Base-by-base conservation (phyloP, 2,888 invertebrate species). In the Pollenia griseotomentosa region DNA sequence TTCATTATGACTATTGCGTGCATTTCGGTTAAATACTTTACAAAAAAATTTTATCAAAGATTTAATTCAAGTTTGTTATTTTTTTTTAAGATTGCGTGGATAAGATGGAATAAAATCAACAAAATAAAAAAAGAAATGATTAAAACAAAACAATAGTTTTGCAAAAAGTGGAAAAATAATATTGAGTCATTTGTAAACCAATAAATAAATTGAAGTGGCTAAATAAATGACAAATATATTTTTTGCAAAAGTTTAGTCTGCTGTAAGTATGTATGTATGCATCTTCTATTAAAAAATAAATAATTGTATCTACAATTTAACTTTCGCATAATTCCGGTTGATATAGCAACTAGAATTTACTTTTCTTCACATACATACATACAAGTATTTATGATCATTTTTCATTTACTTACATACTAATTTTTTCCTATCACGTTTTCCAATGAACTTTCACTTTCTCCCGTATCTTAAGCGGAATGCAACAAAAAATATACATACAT, bases 361-460 rank as follows among this genome's bases (percentile, higher is more conserved):
- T 53, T 80, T 19, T 16, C 6, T 23, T 9, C 33, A 16, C 19
- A 19, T 19, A 19, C n/a, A 14, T 51, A 12, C 12, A 10, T 46
- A 65, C 12, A 8, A 1, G 19, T 65, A 46, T 33, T 12, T 63
- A 33, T 19, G 19, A 57, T 12, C 14, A 42, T 53, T 59, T 74
- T 73, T 40, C 46, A 23, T 8, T 66, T 59, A 83, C 19, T 23
- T 65, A 44, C 57, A 66, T 65, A 65, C 12, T 48, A 70, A 77
- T 70, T 70, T 63, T 73, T 70, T 75, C 48, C 46, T 59, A 63
- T 68, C 71, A 66, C 78, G 75, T 73, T 82, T 75, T 75, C 53
- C 33, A 61, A 40, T 55, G 84, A 87, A 82, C 87, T 87, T 87
- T 87, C 87, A 84, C 87, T 87, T 87, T 87, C 78, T 84, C 87